Percentiles rank a stretch among this genome's conserved stretches.
phyloP scores from a whole-genome alignment of 2,888 invertebrate genomes.

The Melieria omissa region DNA sequence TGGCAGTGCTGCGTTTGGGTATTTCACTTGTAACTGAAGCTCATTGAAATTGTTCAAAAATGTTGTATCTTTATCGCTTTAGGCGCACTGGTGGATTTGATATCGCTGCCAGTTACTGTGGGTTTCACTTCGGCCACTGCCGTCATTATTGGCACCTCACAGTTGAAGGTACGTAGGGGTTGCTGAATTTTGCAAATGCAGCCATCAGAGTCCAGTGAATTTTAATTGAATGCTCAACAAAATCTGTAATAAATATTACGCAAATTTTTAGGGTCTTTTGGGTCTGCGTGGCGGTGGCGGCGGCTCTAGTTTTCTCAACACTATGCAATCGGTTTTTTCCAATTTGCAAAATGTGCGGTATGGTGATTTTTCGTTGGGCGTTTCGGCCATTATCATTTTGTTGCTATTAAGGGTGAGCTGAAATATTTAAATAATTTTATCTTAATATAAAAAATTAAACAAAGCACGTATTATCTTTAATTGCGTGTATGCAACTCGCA shows the following conservation, averaged over 20 bases:
- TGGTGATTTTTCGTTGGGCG: slow-evolving; percentile 78
- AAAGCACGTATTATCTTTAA: too few relatives aligned
- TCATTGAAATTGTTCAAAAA: not conserved
- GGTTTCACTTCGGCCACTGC: slow-evolving; percentile 93
- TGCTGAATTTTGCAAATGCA: not conserved
- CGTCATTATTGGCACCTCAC: slow-evolving; percentile 88
- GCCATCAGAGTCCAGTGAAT: not conserved
- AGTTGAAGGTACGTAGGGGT: slow-evolving; percentile 73
- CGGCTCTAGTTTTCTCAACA: slow-evolving; percentile 78
- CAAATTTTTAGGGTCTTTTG: slow-evolving; percentile 68
- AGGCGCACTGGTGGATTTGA: slow-evolving; percentile 90
- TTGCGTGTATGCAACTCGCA: too few relatives aligned
- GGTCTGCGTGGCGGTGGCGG: slow-evolving; percentile 81
- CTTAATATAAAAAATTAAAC: too few relatives aligned
- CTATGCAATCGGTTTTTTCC: slow-evolving; percentile 75
- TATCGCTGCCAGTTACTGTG: slow-evolving; percentile 88
- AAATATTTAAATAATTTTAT: not conserved
- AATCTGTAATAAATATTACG: not conserved
- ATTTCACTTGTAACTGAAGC: slow-evolving; percentile 14
- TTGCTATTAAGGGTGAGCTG: slow-evolving; percentile 79
- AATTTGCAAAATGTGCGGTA: slow-evolving; percentile 76
- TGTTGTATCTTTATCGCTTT: slow-evolving; percentile 19
- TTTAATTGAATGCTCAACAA: not conserved
- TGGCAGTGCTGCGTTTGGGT: slow-evolving; percentile 86
- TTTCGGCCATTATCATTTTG: slow-evolving; percentile 78